Conservation (phyloP, 2,113 vertebrate genomes). For the Microtus oregoni region DNA sequence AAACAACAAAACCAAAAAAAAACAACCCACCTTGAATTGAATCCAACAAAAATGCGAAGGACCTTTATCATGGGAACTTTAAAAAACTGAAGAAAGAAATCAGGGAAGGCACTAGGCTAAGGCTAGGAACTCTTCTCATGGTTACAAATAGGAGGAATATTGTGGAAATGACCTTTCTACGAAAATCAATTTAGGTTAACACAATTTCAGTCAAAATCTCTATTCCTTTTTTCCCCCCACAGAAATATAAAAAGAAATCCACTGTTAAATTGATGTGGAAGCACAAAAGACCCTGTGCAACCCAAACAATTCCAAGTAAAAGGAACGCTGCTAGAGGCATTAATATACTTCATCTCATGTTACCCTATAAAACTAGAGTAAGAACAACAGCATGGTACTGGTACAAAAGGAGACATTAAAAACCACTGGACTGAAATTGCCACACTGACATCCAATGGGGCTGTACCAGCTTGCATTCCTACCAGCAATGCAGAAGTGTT, state of each 20-base stretch:
- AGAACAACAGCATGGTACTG: background rate
- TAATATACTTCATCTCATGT: background rate
- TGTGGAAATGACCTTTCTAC: background rate
- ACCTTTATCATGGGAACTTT: background rate
- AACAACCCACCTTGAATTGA: background rate
- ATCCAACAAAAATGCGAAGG: background rate
- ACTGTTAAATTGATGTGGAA: background rate
- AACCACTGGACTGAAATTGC: too few relatives aligned
- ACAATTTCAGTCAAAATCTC: background rate
- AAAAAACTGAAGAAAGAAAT: background rate
- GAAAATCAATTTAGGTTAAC: background rate
- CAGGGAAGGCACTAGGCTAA: background rate
- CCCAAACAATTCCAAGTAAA: background rate
- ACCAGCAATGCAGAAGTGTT: too few relatives aligned
- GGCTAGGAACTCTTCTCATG: background rate
- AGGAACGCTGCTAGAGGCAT: background rate
- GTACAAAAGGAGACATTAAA: background rate
- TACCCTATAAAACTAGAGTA: background rate
- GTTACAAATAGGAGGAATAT: background rate
- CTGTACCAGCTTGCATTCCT: too few relatives aligned
- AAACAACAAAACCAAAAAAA: background rate
- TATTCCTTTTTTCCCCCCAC: fast-evolving
- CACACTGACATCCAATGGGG: too few relatives aligned
- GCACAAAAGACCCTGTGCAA: background rate
- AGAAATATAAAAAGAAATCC: background rate